Evolutionary conservation across 1,140 invertebrate species (phyloP), one percentile per base, ranked within the genome.

Genomic region (Amyelois transitella): DNA sequence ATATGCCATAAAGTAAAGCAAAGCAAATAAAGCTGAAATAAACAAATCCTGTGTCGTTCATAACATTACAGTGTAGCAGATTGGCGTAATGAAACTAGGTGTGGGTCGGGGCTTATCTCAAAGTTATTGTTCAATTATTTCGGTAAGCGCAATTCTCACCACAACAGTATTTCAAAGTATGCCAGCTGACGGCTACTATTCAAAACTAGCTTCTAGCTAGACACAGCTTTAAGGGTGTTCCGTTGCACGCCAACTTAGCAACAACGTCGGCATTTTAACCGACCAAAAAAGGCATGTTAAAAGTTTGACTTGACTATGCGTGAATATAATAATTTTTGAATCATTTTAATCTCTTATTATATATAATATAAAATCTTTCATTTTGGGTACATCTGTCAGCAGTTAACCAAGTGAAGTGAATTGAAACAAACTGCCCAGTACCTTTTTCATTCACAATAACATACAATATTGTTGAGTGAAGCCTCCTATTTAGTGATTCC

Each of bases 131-230:
- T 38, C 32, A 38, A 38, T 38, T 38, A 38, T 38, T 38, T 38
- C 32, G 32, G 32, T 38, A 38, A 38, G 32, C 12, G 32, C 32
- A 14, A 38, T 14, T 38, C 32, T 38, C 32, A 14, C 61, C 47
- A 64, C 38, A 63, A 43, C 62, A 32, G 44, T 66, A 64, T 58
- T 67, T 58, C 19, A 62, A 60, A 63, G 62, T 57, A 64, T 58
- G 53, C 53, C 69, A 75, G 72, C 65, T 75, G 77, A 62, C 68
- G 69, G 55, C 55, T 60, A 54, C 58, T 67, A 49, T 55, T 38
- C 32, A 38, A 6, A 38, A 38, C 32, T 38, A 38, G n/a, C n/a
- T 38, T 14, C 32, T 38, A 38, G n/a, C n/a, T 38, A 38, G 32
- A 14, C 32, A 38, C 17, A 14, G 32, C 32, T 38, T 38, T 14